Evolutionary conservation across 2,797 vertebrate species (phyloP).

Genomic region (Rhinoraja longicauda): DNA sequence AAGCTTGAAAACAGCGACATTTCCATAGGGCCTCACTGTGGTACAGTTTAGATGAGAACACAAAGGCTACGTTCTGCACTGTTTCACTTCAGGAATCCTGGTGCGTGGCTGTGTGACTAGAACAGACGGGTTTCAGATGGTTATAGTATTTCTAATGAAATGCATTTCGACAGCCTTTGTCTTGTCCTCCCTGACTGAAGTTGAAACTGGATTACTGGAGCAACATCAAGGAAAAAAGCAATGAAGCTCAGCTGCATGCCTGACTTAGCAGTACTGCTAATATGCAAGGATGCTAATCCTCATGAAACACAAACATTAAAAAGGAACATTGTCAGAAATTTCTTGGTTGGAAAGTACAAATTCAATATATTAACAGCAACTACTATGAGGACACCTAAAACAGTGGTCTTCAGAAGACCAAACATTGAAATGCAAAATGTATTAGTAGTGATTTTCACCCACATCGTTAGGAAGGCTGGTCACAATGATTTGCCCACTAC

Average conservation of each 20-base stretch:
- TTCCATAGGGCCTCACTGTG: neutral
- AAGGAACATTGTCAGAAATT: constrained; percentile 15
- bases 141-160: constrained; percentile 28
- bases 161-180: constrained; percentile 5
- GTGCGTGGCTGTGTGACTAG: constrained; percentile 6
- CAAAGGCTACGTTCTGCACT: constrained; percentile 5
- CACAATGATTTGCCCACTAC: neutral
- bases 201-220: constrained; percentile 20
- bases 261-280: constrained; percentile 14
- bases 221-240: constrained; percentile 23
- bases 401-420: neutral
- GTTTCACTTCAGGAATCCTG: constrained; percentile 27
- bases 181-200: constrained; percentile 31
- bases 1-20: neutral
- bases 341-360: constrained; percentile 11
- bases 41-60: neutral
- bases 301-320: constrained; percentile 5
- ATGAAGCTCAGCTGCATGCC: constrained; percentile 17
- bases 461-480: neutral
- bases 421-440: neutral
- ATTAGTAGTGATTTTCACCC: neutral
- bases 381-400: neutral
- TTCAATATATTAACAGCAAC: neutral
- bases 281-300: constrained; percentile 26
- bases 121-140: constrained; percentile 26